phyloP scores from a whole-genome alignment of 2,888 invertebrate genomes.

The Spilarctia lutea region DNA sequence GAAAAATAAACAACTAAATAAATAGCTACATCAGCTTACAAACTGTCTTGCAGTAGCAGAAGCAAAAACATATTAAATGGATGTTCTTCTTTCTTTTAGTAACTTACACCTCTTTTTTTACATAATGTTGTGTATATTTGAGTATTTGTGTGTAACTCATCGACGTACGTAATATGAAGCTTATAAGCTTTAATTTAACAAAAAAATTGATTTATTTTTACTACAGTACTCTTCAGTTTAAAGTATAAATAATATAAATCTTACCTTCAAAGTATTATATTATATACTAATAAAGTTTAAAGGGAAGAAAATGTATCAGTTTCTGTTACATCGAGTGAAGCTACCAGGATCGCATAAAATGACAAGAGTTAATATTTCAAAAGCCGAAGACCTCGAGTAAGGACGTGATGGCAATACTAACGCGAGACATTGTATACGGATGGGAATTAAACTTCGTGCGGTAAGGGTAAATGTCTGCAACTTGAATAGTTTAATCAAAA shows the following conservation, averaged over 20 bases:
- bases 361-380: slow-evolving; percentile 54
- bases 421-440: slow-evolving; percentile 37
- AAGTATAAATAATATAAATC: background rate
- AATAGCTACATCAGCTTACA: too few species aligned
- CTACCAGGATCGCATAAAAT: slow-evolving; percentile 47
- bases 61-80: too few species aligned
- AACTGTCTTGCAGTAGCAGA: too few species aligned
- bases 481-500: slow-evolving; percentile 33
- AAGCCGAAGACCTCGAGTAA: slow-evolving; percentile 45
- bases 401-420: slow-evolving; percentile 48
- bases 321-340: slow-evolving; percentile 28
- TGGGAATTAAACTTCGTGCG: slow-evolving; percentile 37
- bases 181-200: background rate
- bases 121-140: too few species aligned
- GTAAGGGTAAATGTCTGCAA: slow-evolving; percentile 22
- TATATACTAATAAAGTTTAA: background rate
- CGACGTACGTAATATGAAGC: too few species aligned
- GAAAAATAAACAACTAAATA: too few species aligned
- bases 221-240: background rate
- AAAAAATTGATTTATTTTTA: too few species aligned
- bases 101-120: too few species aligned
- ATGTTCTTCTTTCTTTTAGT: too few species aligned
- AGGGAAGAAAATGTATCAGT: slow-evolving; percentile 39
- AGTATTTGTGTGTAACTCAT: too few species aligned
- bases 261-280: too few species aligned